Conservation (phyloP, 1,140 invertebrate genomes). For the Drosophila sechellia region DNA sequence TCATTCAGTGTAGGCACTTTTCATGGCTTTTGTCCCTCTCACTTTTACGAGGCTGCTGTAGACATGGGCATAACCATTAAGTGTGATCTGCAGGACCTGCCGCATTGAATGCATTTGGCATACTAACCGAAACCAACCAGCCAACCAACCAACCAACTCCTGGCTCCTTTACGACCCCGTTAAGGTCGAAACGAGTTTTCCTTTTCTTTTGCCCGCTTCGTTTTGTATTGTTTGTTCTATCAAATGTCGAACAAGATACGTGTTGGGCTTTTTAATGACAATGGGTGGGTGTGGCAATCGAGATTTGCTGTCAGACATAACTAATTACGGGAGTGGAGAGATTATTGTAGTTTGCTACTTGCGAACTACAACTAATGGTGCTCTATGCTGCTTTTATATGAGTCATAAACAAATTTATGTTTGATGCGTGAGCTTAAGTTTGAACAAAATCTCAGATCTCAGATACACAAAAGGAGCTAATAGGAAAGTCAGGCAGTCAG, state of each 20-base stretch:
- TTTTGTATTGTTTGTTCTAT: slow-evolving; percentile 42
- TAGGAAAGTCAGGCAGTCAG: too few relatives aligned
- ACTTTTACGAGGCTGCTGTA: slow-evolving; percentile 62
- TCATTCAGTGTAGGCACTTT: slow-evolving; percentile 12
- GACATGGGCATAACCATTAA: slow-evolving; percentile 62
- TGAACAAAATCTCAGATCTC: too few relatives aligned
- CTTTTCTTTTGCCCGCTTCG: slow-evolving; percentile 12
- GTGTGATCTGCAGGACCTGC: slow-evolving; percentile 38
- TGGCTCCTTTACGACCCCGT: slow-evolving; percentile 65
- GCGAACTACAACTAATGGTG: not conserved
- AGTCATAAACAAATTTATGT: not conserved
- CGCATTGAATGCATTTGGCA: slow-evolving; percentile 59
- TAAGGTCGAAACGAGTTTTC: slow-evolving; percentile 32
- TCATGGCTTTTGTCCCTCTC: slow-evolving; percentile 47
- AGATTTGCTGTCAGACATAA: slow-evolving; percentile 43
- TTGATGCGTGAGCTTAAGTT: too few relatives aligned
- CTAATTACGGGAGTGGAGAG: slow-evolving; percentile 38
- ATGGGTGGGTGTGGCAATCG: slow-evolving; percentile 7
- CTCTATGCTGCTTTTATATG: not conserved
- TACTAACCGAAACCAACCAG: slow-evolving; percentile 25
- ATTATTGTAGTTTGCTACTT: slow-evolving; percentile 12
- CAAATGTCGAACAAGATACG: slow-evolving; percentile 65
- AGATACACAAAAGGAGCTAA: too few relatives aligned
- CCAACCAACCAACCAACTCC: slow-evolving; percentile 29
- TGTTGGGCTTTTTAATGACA: slow-evolving; percentile 71